A percentile compares a stretch with the other conserved stretches of the same genome.
Evolutionary conservation across 2,888 invertebrate genomes (phyloP).

Genomic region (Pollenia labialis): DNA sequence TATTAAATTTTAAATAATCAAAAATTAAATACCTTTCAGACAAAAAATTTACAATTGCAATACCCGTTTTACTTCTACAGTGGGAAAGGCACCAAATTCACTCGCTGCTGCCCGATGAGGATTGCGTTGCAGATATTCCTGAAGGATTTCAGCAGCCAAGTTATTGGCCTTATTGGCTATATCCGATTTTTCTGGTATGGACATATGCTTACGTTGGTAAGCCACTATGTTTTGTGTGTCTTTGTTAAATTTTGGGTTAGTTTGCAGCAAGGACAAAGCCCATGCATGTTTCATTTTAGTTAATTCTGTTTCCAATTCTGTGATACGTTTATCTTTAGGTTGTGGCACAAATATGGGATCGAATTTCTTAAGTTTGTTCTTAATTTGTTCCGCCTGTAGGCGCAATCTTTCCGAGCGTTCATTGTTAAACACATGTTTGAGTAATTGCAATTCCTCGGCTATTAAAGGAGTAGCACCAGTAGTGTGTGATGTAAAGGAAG

Average conservation of each 20-base stretch:
- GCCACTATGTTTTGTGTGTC: conserved; percentile 74
- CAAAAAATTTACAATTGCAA: conserved; percentile 77
- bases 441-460: conserved; percentile 86
- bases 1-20: conserved; percentile 42
- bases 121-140: conserved; percentile 83
- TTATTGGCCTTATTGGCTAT: conserved; percentile 81
- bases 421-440: conserved; percentile 86
- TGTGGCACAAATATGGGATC: conserved; percentile 85
- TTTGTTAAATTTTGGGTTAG: conserved; percentile 71
- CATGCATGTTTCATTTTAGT: conserved; percentile 85
- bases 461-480: conserved; percentile 81
- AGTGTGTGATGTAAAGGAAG: conserved; percentile 75
- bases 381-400: conserved; percentile 85
- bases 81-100: conserved; percentile 83
- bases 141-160: conserved; percentile 82
- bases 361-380: conserved; percentile 85
- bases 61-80: conserved; percentile 82
- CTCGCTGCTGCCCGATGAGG: conserved; percentile 82
- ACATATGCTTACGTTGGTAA: conserved; percentile 79
- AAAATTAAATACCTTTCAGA: conserved; percentile 49
- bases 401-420: conserved; percentile 86
- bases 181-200: conserved; percentile 78
- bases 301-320: conserved; percentile 85
- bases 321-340: conserved; percentile 85
- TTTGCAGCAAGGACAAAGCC: conserved; percentile 82